Conservation (phyloP, 1,140 invertebrate species). For the Ditylenchus dipsaci region DNA sequence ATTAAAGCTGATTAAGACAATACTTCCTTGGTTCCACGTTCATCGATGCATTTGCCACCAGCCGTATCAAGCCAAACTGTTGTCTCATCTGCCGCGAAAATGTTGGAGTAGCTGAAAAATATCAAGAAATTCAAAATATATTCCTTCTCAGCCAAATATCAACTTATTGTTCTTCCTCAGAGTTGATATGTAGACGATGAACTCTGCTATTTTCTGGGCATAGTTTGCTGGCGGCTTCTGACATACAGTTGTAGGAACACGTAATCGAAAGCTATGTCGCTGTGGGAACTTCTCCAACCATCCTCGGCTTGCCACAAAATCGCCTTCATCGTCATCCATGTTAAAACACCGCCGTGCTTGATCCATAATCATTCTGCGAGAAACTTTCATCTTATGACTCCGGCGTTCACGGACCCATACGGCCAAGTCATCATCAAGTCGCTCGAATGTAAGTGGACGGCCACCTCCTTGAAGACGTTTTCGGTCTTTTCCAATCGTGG, state of each 20-base stretch:
- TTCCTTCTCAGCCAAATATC: too few species aligned
- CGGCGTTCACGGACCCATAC: not conserved
- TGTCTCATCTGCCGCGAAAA: slow-evolving; percentile 10
- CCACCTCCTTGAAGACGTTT: not conserved
- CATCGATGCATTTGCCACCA: slow-evolving; percentile 13
- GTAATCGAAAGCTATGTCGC: not conserved
- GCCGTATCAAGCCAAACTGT: slow-evolving; percentile 12
- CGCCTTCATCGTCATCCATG: too few species aligned
- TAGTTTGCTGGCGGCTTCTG: slow-evolving; percentile 7
- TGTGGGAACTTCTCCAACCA: not conserved
- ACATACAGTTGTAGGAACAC: not conserved
- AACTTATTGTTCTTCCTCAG: not conserved
- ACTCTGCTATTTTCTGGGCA: not conserved
- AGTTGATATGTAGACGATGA: not conserved
- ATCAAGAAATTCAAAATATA: too few species aligned
- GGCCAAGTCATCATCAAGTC: not conserved
- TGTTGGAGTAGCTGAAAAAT: too few species aligned
- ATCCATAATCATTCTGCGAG: too few species aligned
- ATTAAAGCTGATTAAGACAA: too few species aligned
- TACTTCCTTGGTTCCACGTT: slow-evolving; percentile 5
- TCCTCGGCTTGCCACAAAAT: too few species aligned
- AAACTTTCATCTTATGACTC: not conserved
- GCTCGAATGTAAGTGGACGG: not conserved
- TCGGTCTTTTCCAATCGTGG: not conserved
- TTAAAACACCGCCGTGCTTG: too few species aligned